These are phyloP conservation scores for Holothuria leucospilota DNA, from an alignment of 53 echinoderm and acorn worm species.

Conservation along the genomic window DNA sequence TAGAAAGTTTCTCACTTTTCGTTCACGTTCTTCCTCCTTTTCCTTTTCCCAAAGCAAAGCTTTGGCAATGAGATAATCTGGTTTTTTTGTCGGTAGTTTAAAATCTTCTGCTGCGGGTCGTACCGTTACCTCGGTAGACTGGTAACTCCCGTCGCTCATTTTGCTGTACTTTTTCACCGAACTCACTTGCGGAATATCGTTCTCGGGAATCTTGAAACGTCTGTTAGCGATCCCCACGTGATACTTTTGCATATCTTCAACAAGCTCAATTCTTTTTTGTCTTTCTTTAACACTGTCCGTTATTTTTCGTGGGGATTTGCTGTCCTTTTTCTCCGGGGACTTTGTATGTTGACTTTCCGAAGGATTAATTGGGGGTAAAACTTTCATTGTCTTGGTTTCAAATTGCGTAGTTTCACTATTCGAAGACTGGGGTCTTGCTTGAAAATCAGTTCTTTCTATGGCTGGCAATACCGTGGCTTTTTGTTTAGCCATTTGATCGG, in stretches of 20 bases:
- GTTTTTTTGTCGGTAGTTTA: conserved; percentile 79
- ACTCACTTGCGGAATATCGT: conserved; percentile 64
- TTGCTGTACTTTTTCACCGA: conserved; percentile 76
- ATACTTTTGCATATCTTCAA: conserved; percentile 43
- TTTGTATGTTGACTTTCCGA: not conserved
- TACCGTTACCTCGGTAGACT: conserved; percentile 84
- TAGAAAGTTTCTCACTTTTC: conserved; percentile 75
- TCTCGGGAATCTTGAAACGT: conserved; percentile 74
- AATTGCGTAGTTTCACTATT: no score
- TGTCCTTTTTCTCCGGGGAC: not conserved
- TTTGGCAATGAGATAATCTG: conserved; percentile 80
- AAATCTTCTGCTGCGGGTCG: conserved; percentile 79
- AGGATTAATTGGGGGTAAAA: no score
- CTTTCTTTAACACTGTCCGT: no score
- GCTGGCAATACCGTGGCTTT: no score
- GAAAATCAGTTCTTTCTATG: no score
- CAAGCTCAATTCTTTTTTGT: no score
- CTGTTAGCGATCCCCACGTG: conserved; percentile 84
- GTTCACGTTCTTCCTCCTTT: conserved; percentile 65
- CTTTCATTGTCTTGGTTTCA: no score
- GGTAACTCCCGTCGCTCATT: conserved; percentile 79
- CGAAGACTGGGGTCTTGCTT: no score
- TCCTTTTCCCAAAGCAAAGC: conserved; percentile 79
- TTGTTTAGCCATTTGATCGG: no score
- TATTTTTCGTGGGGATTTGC: no score